These are phyloP conservation scores for Pomacea canaliculata DNA, from an alignment of 2,888 invertebrate genomes.

Conservation along the genomic window DNA sequence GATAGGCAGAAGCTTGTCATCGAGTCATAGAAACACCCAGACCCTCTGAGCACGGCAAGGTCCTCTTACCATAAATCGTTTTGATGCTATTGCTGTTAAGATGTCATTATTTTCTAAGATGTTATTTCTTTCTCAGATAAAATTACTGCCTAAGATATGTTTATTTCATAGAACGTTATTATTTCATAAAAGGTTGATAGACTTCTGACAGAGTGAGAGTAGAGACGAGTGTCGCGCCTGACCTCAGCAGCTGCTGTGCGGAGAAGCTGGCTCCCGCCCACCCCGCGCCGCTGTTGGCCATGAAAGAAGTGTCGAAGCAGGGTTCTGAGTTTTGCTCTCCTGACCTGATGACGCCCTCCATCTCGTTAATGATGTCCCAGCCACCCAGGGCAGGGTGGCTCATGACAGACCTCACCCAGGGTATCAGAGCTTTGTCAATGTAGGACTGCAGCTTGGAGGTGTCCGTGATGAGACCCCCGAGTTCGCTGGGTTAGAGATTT, in stretches of 20 bases:
- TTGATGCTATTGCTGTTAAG: no score
- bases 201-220: no score
- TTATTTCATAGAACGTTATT: no score
- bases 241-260: slow-evolving; percentile 47
- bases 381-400: slow-evolving; percentile 54
- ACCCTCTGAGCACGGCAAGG: no score
- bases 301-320: slow-evolving; percentile 49
- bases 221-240: no score
- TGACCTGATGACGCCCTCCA: slow-evolving; percentile 50
- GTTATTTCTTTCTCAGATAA: no score
- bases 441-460: slow-evolving; percentile 54
- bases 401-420: slow-evolving; percentile 52
- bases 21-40: no score
- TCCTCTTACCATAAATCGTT: no score
- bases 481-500: slow-evolving; percentile 1
- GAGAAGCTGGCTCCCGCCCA: slow-evolving; percentile 50
- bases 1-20: no score
- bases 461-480: slow-evolving; percentile 37
- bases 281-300: slow-evolving; percentile 51
- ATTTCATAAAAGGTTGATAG: no score
- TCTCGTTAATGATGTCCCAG: slow-evolving; percentile 62
- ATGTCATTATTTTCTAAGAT: no score
- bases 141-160: no score
- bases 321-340: slow-evolving; percentile 39
- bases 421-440: slow-evolving; percentile 54